Evolutionary conservation across 64 coral and sea anemone genomes (phyloP).

Genomic region (Actinia equina): DNA sequence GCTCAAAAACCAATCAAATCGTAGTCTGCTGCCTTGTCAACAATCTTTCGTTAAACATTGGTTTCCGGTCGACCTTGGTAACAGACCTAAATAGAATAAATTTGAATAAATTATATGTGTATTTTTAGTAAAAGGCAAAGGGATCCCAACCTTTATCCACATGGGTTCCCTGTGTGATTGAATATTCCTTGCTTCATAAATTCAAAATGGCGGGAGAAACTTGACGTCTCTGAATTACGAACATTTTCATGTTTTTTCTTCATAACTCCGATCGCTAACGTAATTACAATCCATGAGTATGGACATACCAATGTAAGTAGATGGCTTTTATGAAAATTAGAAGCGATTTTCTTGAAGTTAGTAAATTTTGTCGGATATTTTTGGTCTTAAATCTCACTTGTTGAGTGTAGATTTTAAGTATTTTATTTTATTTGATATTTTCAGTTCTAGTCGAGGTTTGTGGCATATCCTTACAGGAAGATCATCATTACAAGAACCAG

Average conservation of each 20-base stretch:
- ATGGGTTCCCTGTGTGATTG: slow-evolving; percentile 1
- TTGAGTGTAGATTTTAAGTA: background rate
- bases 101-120: background rate
- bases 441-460: slow-evolving; percentile 50
- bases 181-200: background rate
- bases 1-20: background rate
- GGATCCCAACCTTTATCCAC: too few species aligned
- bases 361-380: background rate
- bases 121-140: too few species aligned
- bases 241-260: background rate
- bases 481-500: slow-evolving; percentile 49
- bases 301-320: background rate
- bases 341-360: background rate
- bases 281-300: background rate
- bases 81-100: background rate
- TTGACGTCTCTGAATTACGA: background rate
- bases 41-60: background rate
- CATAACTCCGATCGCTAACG: background rate
- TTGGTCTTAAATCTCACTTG: background rate
- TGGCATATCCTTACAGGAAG: slow-evolving; percentile 66
- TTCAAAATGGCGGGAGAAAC: slow-evolving; percentile 36
- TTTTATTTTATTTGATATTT: background rate
- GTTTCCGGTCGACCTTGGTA: slow-evolving; percentile 9
- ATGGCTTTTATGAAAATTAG: background rate
- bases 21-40: background rate